Evolutionary conservation across 1,140 invertebrate species (phyloP).

Genomic region (Agrypnia vestita): DNA sequence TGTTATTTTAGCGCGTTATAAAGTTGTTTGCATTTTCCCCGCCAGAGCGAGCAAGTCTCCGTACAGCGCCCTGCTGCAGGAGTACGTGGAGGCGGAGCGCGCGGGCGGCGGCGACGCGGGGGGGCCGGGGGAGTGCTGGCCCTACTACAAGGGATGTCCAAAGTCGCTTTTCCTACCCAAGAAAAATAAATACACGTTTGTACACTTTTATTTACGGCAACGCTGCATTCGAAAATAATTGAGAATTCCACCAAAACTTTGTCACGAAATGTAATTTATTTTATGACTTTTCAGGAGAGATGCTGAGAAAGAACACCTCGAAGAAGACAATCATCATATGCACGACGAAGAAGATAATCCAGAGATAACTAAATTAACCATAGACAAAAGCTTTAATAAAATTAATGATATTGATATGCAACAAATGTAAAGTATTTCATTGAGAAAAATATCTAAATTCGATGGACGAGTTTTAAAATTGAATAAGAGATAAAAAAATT

Average conservation of each 20-base stretch:
- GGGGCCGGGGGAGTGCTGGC: constrained; percentile 85
- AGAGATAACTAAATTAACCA: constrained; percentile 45
- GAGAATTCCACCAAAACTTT: not conserved
- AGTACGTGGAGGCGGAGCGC: constrained; percentile 86
- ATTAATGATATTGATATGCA: constrained; percentile 49
- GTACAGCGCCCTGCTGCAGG: constrained; percentile 79
- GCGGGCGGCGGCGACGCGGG: constrained; percentile 77
- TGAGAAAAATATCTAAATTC: not conserved
- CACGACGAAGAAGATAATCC: constrained; percentile 63
- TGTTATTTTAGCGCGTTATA: too few relatives aligned
- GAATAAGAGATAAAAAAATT: too few relatives aligned
- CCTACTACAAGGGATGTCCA: constrained; percentile 87
- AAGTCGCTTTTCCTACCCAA: constrained; percentile 83
- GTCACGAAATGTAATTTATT: not conserved
- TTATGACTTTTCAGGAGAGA: constrained; percentile 64
- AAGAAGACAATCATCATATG: constrained; percentile 63
- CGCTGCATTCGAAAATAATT: constrained; percentile 10
- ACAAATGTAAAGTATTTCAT: constrained; percentile 48
- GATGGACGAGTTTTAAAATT: not conserved
- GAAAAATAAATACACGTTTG: constrained; percentile 80
- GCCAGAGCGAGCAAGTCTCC: constrained; percentile 86
- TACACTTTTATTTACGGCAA: constrained; percentile 49
- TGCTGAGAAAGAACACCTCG: constrained; percentile 67
- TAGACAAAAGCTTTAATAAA: constrained; percentile 51
- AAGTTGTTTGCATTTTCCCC: constrained; percentile 1